These are phyloP conservation scores for Trissolcus basalis DNA, from an alignment of 1,140 invertebrate genomes.

Conservation along the genomic window DNA sequence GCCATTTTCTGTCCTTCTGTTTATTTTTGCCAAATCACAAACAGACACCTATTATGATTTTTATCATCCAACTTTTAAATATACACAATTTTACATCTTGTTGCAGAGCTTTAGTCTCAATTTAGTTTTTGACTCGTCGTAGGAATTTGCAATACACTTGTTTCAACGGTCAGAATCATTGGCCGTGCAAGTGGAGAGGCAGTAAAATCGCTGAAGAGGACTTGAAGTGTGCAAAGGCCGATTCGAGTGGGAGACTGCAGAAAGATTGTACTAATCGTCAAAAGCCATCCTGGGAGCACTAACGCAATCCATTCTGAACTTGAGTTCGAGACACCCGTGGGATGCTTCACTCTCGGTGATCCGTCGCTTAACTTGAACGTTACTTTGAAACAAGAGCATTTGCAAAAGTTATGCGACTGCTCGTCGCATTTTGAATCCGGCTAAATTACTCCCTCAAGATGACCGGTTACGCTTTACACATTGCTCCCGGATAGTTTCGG, in stretches of 20 bases:
- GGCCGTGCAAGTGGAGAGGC: conserved; percentile 23
- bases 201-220: conserved; percentile 11
- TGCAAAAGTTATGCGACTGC: conserved; percentile 64
- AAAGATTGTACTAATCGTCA: conserved; percentile 66
- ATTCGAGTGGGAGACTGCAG: conserved; percentile 40
- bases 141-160: neutral
- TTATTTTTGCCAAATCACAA: neutral
- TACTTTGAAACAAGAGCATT: conserved; percentile 64
- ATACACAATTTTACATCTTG: no score
- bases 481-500: neutral
- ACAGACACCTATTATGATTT: neutral
- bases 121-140: no score
- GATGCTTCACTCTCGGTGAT: conserved; percentile 63
- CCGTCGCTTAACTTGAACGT: conserved; percentile 66
- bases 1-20: conserved; percentile 10
- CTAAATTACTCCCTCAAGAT: conserved; percentile 32
- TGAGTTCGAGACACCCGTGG: conserved; percentile 62
- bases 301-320: conserved; percentile 67
- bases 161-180: conserved; percentile 3
- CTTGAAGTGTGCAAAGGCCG: conserved; percentile 43
- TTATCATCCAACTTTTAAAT: neutral
- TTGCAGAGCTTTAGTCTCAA: no score
- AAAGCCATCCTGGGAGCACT: conserved; percentile 64
- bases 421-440: conserved; percentile 9
- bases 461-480: conserved; percentile 15